phyloP scores from a whole-genome alignment of 1,140 invertebrate genomes.

The Paramacrobiotus metropolitanus region DNA sequence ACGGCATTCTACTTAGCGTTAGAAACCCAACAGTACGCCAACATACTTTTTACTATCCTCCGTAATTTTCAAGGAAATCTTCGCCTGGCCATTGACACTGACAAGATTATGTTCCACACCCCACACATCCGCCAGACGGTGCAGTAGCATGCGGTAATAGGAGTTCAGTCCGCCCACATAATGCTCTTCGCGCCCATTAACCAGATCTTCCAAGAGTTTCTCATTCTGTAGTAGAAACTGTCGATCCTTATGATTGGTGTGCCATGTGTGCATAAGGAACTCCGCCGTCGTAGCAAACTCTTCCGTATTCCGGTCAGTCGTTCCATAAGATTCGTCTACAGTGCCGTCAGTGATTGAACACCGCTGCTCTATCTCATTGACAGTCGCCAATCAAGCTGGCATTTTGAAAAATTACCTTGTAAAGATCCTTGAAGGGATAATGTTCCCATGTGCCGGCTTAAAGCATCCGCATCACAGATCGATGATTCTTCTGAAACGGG shows the following conservation, averaged over 20 bases:
- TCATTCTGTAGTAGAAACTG: neutral
- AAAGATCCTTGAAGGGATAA: neutral
- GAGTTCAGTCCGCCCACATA: neutral
- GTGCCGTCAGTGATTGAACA: too few species aligned
- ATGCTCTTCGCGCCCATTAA: neutral
- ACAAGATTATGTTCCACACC: neutral
- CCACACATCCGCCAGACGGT: neutral
- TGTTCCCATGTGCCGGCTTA: neutral
- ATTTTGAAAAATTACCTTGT: neutral
- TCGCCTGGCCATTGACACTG: neutral
- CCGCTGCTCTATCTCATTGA: too few species aligned
- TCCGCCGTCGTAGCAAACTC: neutral
- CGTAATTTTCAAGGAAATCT: neutral
- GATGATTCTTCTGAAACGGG: neutral
- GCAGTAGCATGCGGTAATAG: conserved; percentile 1
- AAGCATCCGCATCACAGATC: neutral
- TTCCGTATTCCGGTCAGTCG: neutral
- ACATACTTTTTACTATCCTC: too few species aligned
- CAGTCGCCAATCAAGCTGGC: too few species aligned
- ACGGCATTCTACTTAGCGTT: too few species aligned
- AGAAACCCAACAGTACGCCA: too few species aligned
- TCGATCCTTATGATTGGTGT: neutral
- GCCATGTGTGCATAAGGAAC: neutral
- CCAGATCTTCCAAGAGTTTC: neutral
- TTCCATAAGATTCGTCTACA: neutral